Percentiles rank a stretch among this genome's conserved stretches.
These are phyloP conservation scores for Parotia lawesii DNA, from an alignment of 2,113 vertebrate genomes.

Conservation along the genomic window DNA sequence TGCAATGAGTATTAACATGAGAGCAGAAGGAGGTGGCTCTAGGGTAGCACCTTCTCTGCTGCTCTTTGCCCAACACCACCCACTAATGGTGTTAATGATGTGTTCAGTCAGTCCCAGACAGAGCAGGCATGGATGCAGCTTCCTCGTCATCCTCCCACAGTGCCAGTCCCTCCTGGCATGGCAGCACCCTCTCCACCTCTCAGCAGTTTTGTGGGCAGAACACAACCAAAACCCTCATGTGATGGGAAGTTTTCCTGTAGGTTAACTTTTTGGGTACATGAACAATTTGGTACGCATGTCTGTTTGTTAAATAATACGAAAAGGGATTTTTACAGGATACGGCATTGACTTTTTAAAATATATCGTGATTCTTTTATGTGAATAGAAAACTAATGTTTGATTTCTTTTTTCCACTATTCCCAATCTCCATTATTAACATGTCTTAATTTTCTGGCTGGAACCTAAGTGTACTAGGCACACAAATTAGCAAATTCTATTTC, in stretches of 20 bases:
- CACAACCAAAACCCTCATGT: background rate
- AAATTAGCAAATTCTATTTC: slow-evolving; percentile 39
- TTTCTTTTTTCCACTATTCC: slow-evolving; percentile 54
- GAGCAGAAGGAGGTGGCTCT: background rate
- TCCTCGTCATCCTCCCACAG: rapidly evolving
- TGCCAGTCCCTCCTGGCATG: background rate
- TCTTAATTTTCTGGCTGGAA: slow-evolving; percentile 76
- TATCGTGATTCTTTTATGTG: background rate
- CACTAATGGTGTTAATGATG: rapidly evolving
- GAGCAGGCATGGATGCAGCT: background rate
- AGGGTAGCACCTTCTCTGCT: background rate
- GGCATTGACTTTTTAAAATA: slow-evolving; percentile 11
- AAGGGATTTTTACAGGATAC: slow-evolving; percentile 61
- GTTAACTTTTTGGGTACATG: slow-evolving; percentile 52
- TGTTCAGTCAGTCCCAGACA: rapidly evolving
- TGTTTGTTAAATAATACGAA: slow-evolving; percentile 6
- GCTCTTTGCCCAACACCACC: background rate
- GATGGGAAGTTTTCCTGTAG: background rate
- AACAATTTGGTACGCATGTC: slow-evolving; percentile 22
- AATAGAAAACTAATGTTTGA: slow-evolving; percentile 58
- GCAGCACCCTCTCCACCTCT: background rate
- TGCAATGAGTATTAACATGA: rapidly evolving
- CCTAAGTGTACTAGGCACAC: slow-evolving; percentile 54
- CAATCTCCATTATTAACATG: slow-evolving; percentile 68
- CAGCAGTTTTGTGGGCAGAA: background rate